Evolutionary conservation across 2,113 vertebrate species (phyloP).

Genomic region (Lepidothrix coronata): DNA sequence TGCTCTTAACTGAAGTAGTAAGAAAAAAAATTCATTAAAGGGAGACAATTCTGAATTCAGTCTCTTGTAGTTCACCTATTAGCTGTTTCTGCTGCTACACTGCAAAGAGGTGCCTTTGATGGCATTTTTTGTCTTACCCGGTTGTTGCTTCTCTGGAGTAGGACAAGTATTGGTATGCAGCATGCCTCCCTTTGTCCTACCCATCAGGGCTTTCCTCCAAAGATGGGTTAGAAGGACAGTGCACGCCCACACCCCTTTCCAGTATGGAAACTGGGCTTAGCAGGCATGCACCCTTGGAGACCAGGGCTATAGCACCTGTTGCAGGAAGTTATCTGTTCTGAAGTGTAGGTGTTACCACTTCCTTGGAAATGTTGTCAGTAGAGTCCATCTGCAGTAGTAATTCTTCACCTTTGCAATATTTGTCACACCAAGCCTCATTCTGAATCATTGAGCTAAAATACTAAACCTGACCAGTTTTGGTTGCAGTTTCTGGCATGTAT

Average conservation of each 20-base stretch:
- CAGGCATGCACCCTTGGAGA: not conserved
- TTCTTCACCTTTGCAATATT: not conserved
- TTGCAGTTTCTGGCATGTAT: not conserved
- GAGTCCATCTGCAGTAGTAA: not conserved
- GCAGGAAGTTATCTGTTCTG: not conserved
- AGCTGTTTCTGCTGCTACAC: not conserved
- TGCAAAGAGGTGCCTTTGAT: not conserved
- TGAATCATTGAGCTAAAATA: not conserved
- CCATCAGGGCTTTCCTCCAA: not conserved
- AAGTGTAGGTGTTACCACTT: not conserved
- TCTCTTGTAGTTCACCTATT: not conserved
- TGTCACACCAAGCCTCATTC: not conserved
- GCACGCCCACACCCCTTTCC: not conserved
- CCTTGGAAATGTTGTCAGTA: not conserved
- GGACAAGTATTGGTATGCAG: not conserved
- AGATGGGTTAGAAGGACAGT: not conserved
- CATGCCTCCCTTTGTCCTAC: not conserved
- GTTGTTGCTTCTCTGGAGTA: not conserved
- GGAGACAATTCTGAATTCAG: not conserved
- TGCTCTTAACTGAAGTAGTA: not conserved
- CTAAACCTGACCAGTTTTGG: not conserved
- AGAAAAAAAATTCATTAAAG: not conserved
- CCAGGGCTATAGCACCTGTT: not conserved
- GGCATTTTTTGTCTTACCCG: not conserved
- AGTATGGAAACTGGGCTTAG: not conserved